Evolutionary conservation across 2,888 invertebrate genomes (phyloP).

Genomic region (Chydorus sphaericus): DNA sequence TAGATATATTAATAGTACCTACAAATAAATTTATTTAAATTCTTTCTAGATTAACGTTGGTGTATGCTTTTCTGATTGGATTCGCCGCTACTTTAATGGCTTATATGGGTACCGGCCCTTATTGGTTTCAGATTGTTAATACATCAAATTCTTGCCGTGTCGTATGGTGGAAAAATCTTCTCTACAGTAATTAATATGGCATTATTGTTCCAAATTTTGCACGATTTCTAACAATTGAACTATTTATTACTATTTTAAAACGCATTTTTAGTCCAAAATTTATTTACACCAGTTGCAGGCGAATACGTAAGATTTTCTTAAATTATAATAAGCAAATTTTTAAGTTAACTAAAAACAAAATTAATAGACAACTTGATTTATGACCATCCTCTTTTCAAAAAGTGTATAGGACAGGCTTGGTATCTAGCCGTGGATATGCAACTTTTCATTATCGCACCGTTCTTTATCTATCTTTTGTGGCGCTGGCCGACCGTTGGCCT

Average conservation of each 20-base stretch:
- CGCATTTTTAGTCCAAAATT: no score
- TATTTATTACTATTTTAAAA: no score
- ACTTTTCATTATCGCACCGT: constrained; percentile 17
- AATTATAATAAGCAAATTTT: no score
- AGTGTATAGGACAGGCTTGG: constrained; percentile 63
- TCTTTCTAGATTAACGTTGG: constrained; percentile 63
- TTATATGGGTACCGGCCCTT: constrained; percentile 52
- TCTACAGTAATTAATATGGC: constrained; percentile 43
- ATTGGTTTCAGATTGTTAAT: constrained; percentile 58
- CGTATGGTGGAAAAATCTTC: constrained; percentile 58
- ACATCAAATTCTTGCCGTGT: constrained; percentile 43
- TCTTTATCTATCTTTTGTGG: constrained; percentile 19
- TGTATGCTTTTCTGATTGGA: constrained; percentile 52
- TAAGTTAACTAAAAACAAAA: no score
- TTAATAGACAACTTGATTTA: no score
- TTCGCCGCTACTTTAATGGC: constrained; percentile 57
- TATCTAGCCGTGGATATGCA: constrained; percentile 36
- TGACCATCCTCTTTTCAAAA: no score
- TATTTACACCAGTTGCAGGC: no score
- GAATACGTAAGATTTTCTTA: no score
- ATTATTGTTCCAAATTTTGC: neutral
- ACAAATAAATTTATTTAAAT: no score
- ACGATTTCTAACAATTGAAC: no score
- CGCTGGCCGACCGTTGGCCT: constrained; percentile 15
- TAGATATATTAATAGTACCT: no score